phyloP scores from a whole-genome alignment of 53 echinoderm and acorn worm species.

The Holothuria leucospilota region DNA sequence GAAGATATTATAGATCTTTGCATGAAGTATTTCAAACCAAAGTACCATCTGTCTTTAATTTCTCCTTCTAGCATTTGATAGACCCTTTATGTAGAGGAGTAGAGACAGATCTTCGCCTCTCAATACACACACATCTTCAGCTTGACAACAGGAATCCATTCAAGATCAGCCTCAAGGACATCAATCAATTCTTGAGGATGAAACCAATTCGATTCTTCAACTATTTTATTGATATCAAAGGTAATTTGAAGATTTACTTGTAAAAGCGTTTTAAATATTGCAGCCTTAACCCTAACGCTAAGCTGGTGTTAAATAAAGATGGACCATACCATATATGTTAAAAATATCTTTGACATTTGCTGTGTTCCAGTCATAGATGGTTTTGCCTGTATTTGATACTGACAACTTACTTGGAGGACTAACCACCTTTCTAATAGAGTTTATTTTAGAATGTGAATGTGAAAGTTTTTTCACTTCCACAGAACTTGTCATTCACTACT shows the following conservation, averaged over 20 bases:
- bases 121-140: conserved; percentile 94
- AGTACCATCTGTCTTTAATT: too few relatives aligned
- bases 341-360: too few relatives aligned
- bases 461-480: neutral
- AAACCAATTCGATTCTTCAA: conserved; percentile 91
- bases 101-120: conserved; percentile 95
- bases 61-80: conserved; percentile 74
- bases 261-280: neutral
- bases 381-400: too few relatives aligned
- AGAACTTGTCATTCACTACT: conserved; percentile 94
- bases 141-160: conserved; percentile 93
- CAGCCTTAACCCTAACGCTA: too few relatives aligned
- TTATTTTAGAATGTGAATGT: too few relatives aligned
- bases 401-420: too few relatives aligned
- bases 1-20: too few relatives aligned
- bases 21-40: too few relatives aligned
- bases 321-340: too few relatives aligned
- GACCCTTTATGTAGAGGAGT: conserved; percentile 88
- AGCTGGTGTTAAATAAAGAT: too few relatives aligned
- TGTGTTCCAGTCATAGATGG: too few relatives aligned
- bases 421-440: too few relatives aligned
- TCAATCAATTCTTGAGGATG: conserved; percentile 97
- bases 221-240: conserved; percentile 95
- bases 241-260: conserved; percentile 34
- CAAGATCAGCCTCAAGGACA: conserved; percentile 84